Percentiles rank a stretch among this genome's conserved stretches.
Conservation (phyloP, 2,888 invertebrate genomes). For the Morpho helenor region DNA sequence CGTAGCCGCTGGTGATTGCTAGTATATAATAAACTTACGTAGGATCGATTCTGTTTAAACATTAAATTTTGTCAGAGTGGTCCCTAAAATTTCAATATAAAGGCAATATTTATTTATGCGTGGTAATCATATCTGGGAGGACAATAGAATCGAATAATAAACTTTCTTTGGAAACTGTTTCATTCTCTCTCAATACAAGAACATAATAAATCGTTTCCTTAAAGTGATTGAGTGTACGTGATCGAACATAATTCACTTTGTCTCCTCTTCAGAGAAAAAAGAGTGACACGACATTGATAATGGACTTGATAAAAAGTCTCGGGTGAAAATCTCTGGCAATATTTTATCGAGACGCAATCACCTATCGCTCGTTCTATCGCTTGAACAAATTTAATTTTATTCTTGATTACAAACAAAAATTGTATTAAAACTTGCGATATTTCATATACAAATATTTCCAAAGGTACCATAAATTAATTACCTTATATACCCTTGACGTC, state of each 20-base stretch:
- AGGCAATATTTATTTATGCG: no score
- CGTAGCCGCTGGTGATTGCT: no score
- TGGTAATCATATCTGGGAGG: no score
- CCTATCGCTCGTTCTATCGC: no score
- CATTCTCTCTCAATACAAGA: slow-evolving; percentile 4
- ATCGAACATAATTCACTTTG: slow-evolving; percentile 38
- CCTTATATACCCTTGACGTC: no score
- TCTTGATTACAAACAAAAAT: no score
- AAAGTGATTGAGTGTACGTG: slow-evolving; percentile 33
- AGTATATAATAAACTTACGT: not conserved
- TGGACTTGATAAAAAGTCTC: slow-evolving; percentile 15
- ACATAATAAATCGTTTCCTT: slow-evolving; percentile 24
- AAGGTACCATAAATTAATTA: no score
- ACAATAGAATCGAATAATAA: not conserved
- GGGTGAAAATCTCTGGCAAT: not conserved
- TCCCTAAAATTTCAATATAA: no score
- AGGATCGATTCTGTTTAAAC: not conserved
- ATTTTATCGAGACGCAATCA: not conserved
- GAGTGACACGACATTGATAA: slow-evolving; percentile 24
- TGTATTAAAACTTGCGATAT: not conserved
- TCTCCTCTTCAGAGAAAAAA: slow-evolving; percentile 16
- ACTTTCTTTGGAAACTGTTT: not conserved
- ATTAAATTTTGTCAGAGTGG: no score
- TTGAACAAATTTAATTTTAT: no score
- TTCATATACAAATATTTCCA: not conserved